These are phyloP conservation scores for Pseudochromis fuscus DNA, from an alignment of 2,797 vertebrate genomes.

Conservation along the genomic window DNA sequence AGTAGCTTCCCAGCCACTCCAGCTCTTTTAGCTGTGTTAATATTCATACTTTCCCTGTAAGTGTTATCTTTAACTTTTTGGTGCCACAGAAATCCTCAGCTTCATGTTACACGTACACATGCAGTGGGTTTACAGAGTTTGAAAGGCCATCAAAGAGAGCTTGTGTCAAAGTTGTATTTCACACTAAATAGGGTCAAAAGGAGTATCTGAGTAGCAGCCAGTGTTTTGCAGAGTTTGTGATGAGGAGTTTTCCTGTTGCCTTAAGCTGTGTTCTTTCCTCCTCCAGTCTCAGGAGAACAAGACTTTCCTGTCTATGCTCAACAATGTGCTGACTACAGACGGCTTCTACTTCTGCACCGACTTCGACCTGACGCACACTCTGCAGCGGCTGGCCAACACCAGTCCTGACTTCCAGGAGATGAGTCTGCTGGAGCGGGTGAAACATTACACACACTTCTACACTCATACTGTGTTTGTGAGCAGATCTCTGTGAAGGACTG, in stretches of 20 bases:
- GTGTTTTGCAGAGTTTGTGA: neutral
- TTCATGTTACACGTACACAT: too few relatives aligned
- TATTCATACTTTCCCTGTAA: neutral
- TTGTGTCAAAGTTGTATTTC: neutral
- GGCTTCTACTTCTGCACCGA: conserved; percentile 98
- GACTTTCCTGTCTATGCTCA: conserved; percentile 94
- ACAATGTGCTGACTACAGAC: conserved; percentile 92
- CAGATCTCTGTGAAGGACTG: too few relatives aligned
- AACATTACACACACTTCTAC: too few relatives aligned
- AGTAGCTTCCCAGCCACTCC: neutral
- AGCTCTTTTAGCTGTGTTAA: neutral
- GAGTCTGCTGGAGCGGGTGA: conserved; percentile 97
- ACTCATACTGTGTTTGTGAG: too few relatives aligned
- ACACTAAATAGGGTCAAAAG: neutral
- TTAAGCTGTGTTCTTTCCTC: conserved; percentile 21
- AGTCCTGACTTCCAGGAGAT: conserved; percentile 99
- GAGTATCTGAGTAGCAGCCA: too few relatives aligned
- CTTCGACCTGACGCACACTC: conserved; percentile 95
- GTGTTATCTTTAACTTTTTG: neutral
- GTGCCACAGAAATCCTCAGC: neutral
- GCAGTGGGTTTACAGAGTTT: neutral
- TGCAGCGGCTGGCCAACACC: conserved; percentile 95
- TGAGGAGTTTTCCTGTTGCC: conserved; percentile 11
- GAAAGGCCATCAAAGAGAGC: neutral
- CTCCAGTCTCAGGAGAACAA: conserved; percentile 96